These are phyloP conservation scores for Microcebus lehilahytsara DNA, from an alignment of 2,113 vertebrate genomes.

Conservation along the genomic window DNA sequence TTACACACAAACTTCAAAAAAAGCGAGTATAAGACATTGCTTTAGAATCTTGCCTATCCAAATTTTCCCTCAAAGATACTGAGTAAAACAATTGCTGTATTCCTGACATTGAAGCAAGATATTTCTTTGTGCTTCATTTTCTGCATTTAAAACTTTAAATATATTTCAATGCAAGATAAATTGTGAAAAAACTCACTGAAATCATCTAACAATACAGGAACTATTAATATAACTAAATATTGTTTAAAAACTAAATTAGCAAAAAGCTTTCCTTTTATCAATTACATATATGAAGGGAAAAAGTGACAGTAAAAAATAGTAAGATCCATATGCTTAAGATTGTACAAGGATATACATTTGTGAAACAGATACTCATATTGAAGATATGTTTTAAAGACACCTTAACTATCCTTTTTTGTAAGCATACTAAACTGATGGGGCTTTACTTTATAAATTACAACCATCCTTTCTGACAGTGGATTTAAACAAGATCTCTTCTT, in stretches of 20 bases:
- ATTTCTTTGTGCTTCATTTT: slow-evolving; percentile 22
- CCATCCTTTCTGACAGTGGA: not conserved
- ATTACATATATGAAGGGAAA: not conserved
- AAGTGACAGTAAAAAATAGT: not conserved
- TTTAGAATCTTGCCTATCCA: not conserved
- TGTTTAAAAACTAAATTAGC: not conserved
- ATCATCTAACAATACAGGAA: not conserved
- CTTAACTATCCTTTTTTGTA: not conserved
- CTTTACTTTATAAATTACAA: slow-evolving; percentile 37
- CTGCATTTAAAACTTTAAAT: not conserved
- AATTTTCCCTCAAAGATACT: slow-evolving; percentile 8
- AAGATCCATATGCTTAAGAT: not conserved
- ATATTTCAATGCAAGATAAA: slow-evolving; percentile 34
- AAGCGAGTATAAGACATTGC: not conserved
- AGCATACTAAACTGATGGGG: not conserved
- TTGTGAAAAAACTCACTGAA: not conserved
- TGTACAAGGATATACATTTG: not conserved
- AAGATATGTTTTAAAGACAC: not conserved
- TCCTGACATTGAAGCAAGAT: not conserved
- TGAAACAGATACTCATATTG: not conserved
- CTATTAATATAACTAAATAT: not conserved
- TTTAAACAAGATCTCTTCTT: not conserved
- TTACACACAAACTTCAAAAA: not conserved
- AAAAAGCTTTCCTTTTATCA: not conserved
- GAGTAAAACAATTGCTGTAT: not conserved